Evolutionary conservation across 2,888 invertebrate species (phyloP).

Genomic region (Cataglyphis albicans): DNA sequence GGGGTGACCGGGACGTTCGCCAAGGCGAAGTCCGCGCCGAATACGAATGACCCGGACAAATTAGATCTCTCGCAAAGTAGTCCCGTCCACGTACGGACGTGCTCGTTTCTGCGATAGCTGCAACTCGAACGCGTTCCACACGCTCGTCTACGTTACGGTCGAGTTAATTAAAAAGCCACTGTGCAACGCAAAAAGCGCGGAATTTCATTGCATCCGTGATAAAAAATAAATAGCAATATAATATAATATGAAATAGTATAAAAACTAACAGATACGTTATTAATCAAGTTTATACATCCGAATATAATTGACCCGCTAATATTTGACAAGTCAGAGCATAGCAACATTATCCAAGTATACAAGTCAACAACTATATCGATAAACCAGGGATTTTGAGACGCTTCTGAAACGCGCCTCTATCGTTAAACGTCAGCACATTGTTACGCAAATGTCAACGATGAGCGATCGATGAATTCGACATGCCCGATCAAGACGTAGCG

Average conservation of each 20-base stretch:
- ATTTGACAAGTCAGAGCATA: background rate
- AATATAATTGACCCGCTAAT: background rate
- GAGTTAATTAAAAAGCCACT: constrained; percentile 46
- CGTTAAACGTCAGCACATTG: constrained; percentile 15
- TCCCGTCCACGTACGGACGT: constrained; percentile 66
- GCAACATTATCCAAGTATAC: too few species aligned
- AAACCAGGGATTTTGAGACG: background rate
- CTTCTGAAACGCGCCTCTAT: background rate
- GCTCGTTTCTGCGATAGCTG: constrained; percentile 54
- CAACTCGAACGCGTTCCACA: constrained; percentile 52
- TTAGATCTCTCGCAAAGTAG: constrained; percentile 72
- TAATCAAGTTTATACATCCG: background rate
- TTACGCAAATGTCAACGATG: constrained; percentile 29
- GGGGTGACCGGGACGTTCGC: constrained; percentile 73
- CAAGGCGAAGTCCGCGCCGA: constrained; percentile 67
- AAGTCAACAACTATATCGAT: background rate
- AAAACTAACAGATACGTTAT: background rate
- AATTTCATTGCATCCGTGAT: background rate
- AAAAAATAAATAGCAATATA: background rate
- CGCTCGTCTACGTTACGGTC: constrained; percentile 33
- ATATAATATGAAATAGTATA: background rate
- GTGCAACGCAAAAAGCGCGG: background rate
- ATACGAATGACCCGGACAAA: constrained; percentile 76
- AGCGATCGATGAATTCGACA: constrained; percentile 41
- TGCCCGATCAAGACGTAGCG: constrained; percentile 58